Conservation (phyloP, 2,888 invertebrate species). For the Ypsolopha sequella region DNA sequence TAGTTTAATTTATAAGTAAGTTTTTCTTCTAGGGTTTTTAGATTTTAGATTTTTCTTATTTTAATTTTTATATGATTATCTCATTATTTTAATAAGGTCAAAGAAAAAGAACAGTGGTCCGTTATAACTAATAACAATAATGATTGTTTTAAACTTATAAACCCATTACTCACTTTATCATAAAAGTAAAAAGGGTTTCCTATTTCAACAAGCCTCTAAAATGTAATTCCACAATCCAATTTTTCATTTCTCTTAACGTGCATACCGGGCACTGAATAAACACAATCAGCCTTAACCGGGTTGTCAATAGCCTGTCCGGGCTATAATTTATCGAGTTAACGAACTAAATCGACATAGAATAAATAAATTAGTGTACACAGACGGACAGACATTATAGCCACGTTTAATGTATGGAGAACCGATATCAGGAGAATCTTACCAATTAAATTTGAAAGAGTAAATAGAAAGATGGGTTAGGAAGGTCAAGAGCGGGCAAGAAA, state of each 20-base stretch:
- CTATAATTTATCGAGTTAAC: constrained; percentile 3
- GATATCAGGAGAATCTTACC: constrained; percentile 47
- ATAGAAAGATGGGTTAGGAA: constrained; percentile 15
- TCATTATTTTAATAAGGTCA: too few relatives aligned
- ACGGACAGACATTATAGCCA: constrained; percentile 4
- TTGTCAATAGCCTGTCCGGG: not conserved
- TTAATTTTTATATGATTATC: too few relatives aligned
- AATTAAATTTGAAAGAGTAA: constrained; percentile 50
- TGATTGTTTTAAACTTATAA: too few relatives aligned
- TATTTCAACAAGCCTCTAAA: not conserved
- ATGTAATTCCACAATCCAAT: not conserved
- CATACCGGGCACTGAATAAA: not conserved
- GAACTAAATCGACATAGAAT: not conserved
- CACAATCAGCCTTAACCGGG: not conserved
- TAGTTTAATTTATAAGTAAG: too few relatives aligned
- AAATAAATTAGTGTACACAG: constrained; percentile 2
- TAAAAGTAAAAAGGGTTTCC: too few relatives aligned
- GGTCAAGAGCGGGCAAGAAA: too few relatives aligned
- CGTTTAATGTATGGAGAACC: constrained; percentile 24
- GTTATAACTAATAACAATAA: too few relatives aligned
- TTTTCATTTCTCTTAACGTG: not conserved
- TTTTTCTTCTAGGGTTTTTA: too few relatives aligned
- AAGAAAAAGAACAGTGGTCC: too few relatives aligned
- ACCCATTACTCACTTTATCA: too few relatives aligned
- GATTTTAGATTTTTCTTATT: too few relatives aligned